Evolutionary conservation across 2,113 vertebrate species (phyloP).

Genomic region (Eptesicus fuscus): DNA sequence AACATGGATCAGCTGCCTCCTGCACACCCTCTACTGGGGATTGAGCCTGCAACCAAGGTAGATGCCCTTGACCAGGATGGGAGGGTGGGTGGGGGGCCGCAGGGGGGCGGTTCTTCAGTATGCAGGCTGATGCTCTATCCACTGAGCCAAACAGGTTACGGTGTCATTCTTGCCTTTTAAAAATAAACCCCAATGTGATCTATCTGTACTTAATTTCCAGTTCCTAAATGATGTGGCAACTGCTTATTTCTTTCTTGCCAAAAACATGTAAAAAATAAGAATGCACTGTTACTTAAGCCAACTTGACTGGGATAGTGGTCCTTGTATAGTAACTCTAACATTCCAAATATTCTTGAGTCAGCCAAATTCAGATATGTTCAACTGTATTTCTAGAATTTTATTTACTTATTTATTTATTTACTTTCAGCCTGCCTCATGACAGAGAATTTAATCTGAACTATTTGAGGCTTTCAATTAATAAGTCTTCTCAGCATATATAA

Average conservation of each 20-base stretch:
- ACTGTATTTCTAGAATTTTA: not conserved
- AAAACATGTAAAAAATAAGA: not conserved
- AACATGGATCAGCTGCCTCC: too few relatives aligned
- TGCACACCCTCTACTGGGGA: too few relatives aligned
- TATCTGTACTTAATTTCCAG: not conserved
- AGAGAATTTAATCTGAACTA: not conserved
- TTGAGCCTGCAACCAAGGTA: too few relatives aligned
- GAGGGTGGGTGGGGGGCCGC: accelerated
- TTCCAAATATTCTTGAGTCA: not conserved
- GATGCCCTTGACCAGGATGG: too few relatives aligned
- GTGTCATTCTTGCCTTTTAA: not conserved
- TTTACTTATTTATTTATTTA: not conserved
- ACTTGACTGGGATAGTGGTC: not conserved
- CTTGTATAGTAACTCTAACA: not conserved
- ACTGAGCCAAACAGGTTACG: too few relatives aligned
- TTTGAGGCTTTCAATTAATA: not conserved
- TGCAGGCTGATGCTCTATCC: too few relatives aligned
- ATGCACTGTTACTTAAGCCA: not conserved
- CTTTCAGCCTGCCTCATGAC: not conserved
- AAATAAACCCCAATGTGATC: not conserved
- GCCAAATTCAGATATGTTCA: not conserved
- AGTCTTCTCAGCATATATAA: not conserved
- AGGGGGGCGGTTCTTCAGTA: too few relatives aligned
- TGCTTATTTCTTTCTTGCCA: not conserved
- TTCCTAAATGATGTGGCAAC: not conserved